phyloP scores from a whole-genome alignment of 2,113 vertebrate genomes.

The Ivindomyrus marchei region DNA sequence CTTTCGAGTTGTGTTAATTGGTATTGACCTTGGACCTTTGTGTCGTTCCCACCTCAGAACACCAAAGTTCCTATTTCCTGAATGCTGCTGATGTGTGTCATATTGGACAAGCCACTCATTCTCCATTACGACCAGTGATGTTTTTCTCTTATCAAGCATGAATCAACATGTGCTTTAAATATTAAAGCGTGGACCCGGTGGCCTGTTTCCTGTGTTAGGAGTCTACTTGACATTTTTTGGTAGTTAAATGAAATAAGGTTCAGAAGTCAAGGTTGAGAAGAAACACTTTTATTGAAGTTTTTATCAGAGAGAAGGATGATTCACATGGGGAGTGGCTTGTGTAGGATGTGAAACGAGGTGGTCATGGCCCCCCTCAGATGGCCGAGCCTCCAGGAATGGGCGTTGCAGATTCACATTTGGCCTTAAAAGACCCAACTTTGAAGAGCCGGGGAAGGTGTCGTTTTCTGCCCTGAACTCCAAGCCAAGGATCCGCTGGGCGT shows the following conservation, averaged over 20 bases:
- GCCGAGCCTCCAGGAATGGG: not conserved
- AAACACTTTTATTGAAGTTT: not conserved
- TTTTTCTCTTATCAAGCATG: not conserved
- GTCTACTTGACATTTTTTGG: not conserved
- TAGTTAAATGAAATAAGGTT: not conserved
- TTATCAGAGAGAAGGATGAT: not conserved
- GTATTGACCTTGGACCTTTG: not conserved
- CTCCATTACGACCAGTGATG: not conserved
- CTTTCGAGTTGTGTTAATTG: not conserved
- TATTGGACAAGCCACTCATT: not conserved
- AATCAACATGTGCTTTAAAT: not conserved
- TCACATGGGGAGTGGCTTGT: not conserved
- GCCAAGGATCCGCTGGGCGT: not conserved
- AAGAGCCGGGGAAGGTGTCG: not conserved
- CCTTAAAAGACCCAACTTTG: not conserved
- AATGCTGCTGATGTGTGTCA: not conserved
- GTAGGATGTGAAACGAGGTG: not conserved
- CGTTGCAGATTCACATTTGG: not conserved
- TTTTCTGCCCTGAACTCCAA: not conserved
- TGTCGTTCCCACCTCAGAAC: not conserved
- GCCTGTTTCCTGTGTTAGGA: not conserved
- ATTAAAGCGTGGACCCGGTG: not conserved
- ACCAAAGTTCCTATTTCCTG: not conserved
- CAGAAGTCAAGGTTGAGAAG: not conserved
- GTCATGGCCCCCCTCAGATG: not conserved